Evolutionary conservation across 2,113 vertebrate genomes (phyloP), one percentile per base, ranked within the genome.

Genomic region (Python bivittatus): DNA sequence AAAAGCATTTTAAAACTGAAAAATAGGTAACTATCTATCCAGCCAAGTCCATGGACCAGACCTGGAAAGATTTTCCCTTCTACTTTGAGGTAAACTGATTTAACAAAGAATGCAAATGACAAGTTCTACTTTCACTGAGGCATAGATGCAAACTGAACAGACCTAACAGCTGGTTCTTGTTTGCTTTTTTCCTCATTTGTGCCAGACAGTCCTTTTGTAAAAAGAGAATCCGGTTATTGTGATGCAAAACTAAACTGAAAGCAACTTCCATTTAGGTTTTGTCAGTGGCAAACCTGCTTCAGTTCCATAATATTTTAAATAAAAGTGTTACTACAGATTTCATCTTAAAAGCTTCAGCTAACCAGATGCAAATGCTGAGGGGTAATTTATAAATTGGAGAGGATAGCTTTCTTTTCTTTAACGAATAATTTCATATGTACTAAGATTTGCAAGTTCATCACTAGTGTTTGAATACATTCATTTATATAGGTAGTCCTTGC

Each of bases 111-210:
- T 48, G 48, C 44, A 20, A 0, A 1, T 2, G 1, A 84, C 29
- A 95, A 93, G 1, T 61, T 89, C 42, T 52, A 48, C 48, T 86
- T 90, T 94, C 64, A 85, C 12, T 58, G 54, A 61, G 53, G 57
- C n/a, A 84, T 25, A 42, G 22, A 56, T 42, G 85, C 2, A 92
- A 92, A 96, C 90, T 38, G 13, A 95, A 52, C 15, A 86, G 33
- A 7, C 20, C 61, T 90, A 57, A 64, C 1, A 92, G 4, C 58
- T 91, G 44, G 38, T n/a, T 68, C 27, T 68, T 68, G 61, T n/a
- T n/a, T 48, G 48, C 23, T 68, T 84, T 44, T n/a, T 33, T 57
- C 20, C 53, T 57, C 22, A 20, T 90, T 52, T 57, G 52, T 27
- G 33, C 61, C 25, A 27, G 48, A 48, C 33, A 2, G 25, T 44